Evolutionary conservation across 2,888 invertebrate genomes (phyloP).

Genomic region (Uloborus plumipes): DNA sequence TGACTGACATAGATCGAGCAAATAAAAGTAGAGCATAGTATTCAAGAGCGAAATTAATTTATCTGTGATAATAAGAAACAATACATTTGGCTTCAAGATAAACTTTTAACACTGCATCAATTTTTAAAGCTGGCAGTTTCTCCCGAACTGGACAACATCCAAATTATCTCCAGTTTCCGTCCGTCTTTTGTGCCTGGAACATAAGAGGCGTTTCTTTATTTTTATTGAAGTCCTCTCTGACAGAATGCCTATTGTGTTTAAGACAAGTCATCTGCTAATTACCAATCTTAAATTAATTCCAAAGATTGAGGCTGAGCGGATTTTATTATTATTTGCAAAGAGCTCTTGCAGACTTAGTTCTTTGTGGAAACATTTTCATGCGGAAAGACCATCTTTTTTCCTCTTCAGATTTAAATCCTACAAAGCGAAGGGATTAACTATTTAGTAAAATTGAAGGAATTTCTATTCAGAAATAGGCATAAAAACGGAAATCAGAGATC

Average conservation of each 20-base stretch:
- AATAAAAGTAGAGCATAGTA: constrained; percentile 38
- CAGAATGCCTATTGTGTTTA: neutral
- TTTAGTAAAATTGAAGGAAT: too few species aligned
- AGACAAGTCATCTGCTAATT: too few species aligned
- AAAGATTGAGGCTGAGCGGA: too few species aligned
- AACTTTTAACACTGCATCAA: constrained; percentile 35
- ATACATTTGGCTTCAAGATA: constrained; percentile 36
- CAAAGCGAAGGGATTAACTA: too few species aligned
- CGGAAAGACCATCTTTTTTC: too few species aligned
- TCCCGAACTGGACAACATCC: constrained; percentile 39
- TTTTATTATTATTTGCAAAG: too few species aligned
- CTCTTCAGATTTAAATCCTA: too few species aligned
- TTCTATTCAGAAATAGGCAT: too few species aligned
- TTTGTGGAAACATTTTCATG: too few species aligned
- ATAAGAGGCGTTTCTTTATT: constrained; percentile 25
- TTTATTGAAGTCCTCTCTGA: constrained; percentile 34
- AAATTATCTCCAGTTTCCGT: constrained; percentile 23
- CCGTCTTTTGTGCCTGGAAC: constrained; percentile 12
- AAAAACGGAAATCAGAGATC: too few species aligned
- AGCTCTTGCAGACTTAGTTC: too few species aligned
- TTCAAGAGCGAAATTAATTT: constrained; percentile 36
- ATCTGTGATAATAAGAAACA: constrained; percentile 42
- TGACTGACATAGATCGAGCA: constrained; percentile 20
- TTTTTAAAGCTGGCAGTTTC: constrained; percentile 25
- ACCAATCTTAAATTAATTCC: too few species aligned